phyloP scores from a whole-genome alignment of 1,140 invertebrate genomes.

The Heterodera carotae region DNA sequence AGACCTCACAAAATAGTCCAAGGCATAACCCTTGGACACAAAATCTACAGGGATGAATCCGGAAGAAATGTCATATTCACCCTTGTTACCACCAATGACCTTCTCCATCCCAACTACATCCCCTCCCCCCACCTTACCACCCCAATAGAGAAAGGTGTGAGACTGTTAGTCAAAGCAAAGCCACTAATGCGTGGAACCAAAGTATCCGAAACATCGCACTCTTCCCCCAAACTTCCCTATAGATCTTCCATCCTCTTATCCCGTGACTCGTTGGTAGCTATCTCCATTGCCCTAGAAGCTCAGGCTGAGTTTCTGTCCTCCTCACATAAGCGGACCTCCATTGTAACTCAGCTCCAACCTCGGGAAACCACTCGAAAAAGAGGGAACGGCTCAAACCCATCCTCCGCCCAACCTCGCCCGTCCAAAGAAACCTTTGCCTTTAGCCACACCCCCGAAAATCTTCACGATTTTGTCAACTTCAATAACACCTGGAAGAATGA shows the following conservation, averaged over 20 bases:
- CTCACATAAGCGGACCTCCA: neutral
- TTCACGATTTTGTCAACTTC: neutral
- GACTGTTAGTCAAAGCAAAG: neutral
- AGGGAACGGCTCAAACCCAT: no score
- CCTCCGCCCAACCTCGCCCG: no score
- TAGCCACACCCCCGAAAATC: neutral
- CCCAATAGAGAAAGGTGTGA: neutral
- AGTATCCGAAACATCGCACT: neutral
- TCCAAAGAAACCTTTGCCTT: neutral
- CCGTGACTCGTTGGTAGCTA: neutral
- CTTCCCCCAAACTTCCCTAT: neutral
- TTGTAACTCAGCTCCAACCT: neutral
- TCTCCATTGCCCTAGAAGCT: neutral
- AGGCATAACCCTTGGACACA: neutral
- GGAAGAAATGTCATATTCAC: neutral
- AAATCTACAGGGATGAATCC: neutral
- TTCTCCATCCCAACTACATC: neutral
- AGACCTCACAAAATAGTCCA: neutral
- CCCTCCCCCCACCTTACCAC: neutral
- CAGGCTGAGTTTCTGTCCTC: neutral
- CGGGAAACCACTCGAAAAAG: no score
- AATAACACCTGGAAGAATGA: neutral
- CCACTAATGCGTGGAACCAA: neutral
- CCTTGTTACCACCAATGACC: neutral
- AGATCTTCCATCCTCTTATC: neutral